phyloP scores from a whole-genome alignment of 2,888 invertebrate genomes.

The Ferrisia virgata region DNA sequence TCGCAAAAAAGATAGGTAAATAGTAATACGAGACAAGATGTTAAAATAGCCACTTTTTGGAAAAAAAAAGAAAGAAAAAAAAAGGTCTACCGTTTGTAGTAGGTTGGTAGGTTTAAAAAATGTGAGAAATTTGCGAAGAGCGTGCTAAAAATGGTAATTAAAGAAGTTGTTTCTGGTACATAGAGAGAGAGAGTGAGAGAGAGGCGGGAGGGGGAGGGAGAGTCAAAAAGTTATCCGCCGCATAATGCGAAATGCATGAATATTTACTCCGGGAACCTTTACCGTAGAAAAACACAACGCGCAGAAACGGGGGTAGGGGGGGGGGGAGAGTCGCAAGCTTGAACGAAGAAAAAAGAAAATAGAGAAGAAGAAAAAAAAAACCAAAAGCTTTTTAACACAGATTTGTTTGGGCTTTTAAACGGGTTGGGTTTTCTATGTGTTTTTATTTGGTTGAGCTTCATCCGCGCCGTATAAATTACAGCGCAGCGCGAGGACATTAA shows the following conservation, averaged over 20 bases:
- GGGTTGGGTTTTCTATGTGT: constrained; percentile 21
- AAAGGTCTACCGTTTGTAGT: too few species aligned
- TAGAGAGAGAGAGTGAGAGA: too few species aligned
- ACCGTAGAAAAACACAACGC: not conserved
- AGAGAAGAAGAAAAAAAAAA: too few species aligned
- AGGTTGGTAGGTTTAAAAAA: too few species aligned
- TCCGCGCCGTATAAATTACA: constrained; percentile 36
- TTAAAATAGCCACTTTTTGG: not conserved
- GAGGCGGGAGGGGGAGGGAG: too few species aligned
- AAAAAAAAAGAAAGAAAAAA: too few species aligned
- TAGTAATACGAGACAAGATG: not conserved
- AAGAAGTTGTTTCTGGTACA: constrained; percentile 5
- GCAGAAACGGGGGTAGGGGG: not conserved
- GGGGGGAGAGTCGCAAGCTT: too few species aligned
- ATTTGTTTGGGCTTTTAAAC: constrained; percentile 36
- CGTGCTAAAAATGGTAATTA: constrained; percentile 20
- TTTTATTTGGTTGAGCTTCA: constrained; percentile 29
- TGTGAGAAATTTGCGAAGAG: not conserved
- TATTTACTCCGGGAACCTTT: not conserved
- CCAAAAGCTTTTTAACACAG: constrained; percentile 38
- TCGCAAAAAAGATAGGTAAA: not conserved
- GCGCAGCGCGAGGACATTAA: constrained; percentile 21
- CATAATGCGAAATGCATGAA: constrained; percentile 12
- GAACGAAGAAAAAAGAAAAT: not conserved
- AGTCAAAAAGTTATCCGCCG: constrained; percentile 10